These are phyloP conservation scores for Anoplophora glabripennis DNA, from an alignment of 1,140 invertebrate species.

Conservation along the genomic window DNA sequence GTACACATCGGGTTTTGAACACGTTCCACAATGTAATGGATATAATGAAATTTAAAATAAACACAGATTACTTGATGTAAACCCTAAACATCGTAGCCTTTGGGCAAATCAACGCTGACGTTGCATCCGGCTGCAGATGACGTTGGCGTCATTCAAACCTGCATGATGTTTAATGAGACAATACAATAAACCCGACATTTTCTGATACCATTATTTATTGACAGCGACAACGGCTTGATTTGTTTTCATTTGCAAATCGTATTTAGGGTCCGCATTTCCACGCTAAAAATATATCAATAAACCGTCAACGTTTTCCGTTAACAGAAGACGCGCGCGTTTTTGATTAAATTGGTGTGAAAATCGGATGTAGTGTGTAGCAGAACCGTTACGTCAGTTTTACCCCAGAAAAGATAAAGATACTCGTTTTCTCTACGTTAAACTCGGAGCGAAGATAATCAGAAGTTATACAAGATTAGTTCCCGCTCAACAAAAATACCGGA, in stretches of 20 bases:
- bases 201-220: slow-evolving; percentile 9
- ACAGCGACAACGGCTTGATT: slow-evolving; percentile 10
- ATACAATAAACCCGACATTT: slow-evolving; percentile 15
- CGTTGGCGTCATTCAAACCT: slow-evolving; percentile 7
- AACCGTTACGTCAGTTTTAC: slow-evolving; percentile 12
- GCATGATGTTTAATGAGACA: slow-evolving; percentile 16
- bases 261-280: too few species aligned
- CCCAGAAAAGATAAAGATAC: slow-evolving; percentile 4
- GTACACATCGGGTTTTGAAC: too few species aligned
- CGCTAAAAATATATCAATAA: too few species aligned
- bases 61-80: too few species aligned
- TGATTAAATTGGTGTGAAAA: too few species aligned
- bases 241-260: slow-evolving; percentile 8
- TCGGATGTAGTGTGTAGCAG: neutral
- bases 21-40: too few species aligned
- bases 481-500: slow-evolving; percentile 1
- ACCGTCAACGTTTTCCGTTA: too few species aligned
- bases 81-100: slow-evolving; percentile 12
- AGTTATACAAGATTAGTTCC: slow-evolving; percentile 11
- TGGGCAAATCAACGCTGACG: slow-evolving; percentile 17
- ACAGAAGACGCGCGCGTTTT: too few species aligned
- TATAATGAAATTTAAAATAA: too few species aligned
- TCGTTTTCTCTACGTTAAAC: neutral
- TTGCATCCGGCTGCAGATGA: slow-evolving; percentile 14
- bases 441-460: slow-evolving; percentile 6